Conservation (phyloP, 2,797 vertebrate species). For the Notoglanidium macrostoma region DNA sequence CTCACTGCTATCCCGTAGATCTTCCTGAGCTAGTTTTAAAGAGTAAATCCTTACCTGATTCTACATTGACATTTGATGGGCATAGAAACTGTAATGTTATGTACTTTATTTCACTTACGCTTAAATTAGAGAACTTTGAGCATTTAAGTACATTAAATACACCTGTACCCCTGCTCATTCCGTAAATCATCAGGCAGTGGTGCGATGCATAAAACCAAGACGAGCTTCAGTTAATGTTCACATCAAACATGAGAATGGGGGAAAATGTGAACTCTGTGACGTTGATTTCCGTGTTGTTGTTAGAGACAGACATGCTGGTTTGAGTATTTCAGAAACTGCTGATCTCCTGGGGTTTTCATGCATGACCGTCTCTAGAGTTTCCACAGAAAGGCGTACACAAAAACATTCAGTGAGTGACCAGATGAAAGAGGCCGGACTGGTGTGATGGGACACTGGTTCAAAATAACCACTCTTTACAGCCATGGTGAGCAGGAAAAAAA, state of each 20-base stretch:
- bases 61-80: neutral
- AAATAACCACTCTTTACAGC: neutral
- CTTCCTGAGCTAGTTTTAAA: neutral
- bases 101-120: neutral
- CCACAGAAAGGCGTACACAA: neutral
- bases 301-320: neutral
- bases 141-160: neutral
- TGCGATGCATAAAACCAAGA: neutral
- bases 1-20: neutral
- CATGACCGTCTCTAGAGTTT: neutral
- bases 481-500: neutral
- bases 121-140: neutral
- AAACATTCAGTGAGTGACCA: neutral
- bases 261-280: neutral
- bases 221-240: neutral
- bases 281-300: neutral
- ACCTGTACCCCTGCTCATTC: neutral
- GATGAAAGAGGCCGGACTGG: neutral
- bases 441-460: neutral
- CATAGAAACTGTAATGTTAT: neutral
- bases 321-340: neutral
- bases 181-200: neutral
- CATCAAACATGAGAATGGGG: neutral
- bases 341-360: neutral
- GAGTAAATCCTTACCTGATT: neutral